Base-by-base conservation (phyloP, 1,140 invertebrate species). In the Hyles euphorbiae region DNA sequence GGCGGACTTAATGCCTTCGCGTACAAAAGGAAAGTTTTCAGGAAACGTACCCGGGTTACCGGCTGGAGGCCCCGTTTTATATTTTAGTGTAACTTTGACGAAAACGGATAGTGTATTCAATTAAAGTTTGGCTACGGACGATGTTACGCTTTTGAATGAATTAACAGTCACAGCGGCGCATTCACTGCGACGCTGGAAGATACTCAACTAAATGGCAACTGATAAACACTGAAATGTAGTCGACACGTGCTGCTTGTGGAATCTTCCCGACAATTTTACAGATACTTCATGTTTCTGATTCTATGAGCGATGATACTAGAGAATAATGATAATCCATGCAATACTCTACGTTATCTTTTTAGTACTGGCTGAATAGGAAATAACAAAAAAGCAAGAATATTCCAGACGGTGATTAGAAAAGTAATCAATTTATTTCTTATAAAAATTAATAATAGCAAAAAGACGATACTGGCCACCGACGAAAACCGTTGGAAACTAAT, bases 401-500 rank as follows among this genome's bases (percentile, higher is more conserved):
- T 34, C 34, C 10, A 34, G 11, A 34, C 6, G 32, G 3, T 22
- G 22, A 54, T 54, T 54, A 43, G 43, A 54, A 22, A 54, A 3
- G 57, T 51, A 33, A 56, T 54, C 45, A 57, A 65, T 11, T n/a
- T 48, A 48, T 12, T 12, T 48, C 8, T 61, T 55, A 61, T 56
- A 65, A 61, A 68, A 70, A 74, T 78, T 66, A 70, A 72, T 73
- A 74, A 74, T 76, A 72, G 70, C 68, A 74, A 75, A 70, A 70
- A 75, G 48, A 55, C 63, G 60, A 72, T 73, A 68, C 73, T 72
- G 66, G 71, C 72, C 75, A 78, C 72, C 73, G 67, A 78, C 78
- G 73, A 85, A 85, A 85, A 83, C 70, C 79, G 72, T 77, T 82
- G 74, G 70, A 74, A 85, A 86, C 83, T 86, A 86, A 86, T 86